A percentile compares a stretch with the other conserved stretches of the same genome.
phyloP scores from a whole-genome alignment of 2,797 vertebrate genomes.

The Melanogrammus aeglefinus region DNA sequence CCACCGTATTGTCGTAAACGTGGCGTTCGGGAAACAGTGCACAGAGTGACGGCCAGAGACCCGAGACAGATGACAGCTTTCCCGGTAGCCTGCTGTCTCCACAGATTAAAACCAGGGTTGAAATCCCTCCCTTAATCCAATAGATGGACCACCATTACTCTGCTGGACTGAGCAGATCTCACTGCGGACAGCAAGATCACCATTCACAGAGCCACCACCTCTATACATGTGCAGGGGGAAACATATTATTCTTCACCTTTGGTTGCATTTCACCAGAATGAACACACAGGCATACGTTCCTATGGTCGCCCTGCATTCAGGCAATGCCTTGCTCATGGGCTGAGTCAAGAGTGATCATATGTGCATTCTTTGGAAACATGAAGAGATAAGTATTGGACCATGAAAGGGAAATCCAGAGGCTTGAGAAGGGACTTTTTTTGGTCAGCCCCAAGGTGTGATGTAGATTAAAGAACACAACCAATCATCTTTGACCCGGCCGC shows the following conservation, averaged over 20 bases:
- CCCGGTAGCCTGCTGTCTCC: constrained; percentile 78
- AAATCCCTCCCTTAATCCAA: constrained; percentile 95
- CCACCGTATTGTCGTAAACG: not conserved
- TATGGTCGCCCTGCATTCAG: not conserved
- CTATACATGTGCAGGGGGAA: not conserved
- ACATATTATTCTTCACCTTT: not conserved
- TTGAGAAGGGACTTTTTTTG: not conserved
- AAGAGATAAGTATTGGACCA: not conserved
- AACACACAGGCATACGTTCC: not conserved
- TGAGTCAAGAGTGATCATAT: not conserved
- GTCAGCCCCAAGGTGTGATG: not conserved
- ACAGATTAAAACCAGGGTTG: constrained; percentile 87
- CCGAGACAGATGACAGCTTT: constrained; percentile 57
- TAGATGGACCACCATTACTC: constrained; percentile 85
- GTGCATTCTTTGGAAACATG: not conserved
- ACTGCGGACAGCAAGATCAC: constrained; percentile 48
- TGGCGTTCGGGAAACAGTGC: constrained; percentile 30
- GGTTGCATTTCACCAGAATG: not conserved
- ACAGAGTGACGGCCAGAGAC: constrained; percentile 49
- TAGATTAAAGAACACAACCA: not conserved
- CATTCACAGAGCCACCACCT: constrained; percentile 15
- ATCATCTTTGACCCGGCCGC: not conserved
- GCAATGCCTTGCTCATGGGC: not conserved
- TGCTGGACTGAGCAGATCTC: constrained; percentile 58
- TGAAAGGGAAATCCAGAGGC: not conserved